Conservation (phyloP, 2,888 invertebrate genomes). For the Hypomecis atomaria region DNA sequence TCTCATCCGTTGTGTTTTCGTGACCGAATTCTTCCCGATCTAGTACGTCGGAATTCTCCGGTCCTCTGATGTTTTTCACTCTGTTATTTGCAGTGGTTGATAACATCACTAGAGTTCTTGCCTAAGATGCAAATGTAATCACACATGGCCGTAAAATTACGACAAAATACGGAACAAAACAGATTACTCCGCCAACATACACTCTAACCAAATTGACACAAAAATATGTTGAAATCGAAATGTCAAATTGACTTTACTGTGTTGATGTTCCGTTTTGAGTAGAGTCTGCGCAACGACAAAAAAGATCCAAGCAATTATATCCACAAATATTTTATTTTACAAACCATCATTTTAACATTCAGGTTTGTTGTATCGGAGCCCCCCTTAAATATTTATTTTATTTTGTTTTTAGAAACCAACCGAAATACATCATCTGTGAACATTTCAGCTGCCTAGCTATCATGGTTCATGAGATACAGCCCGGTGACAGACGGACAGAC, state of each 20-base stretch:
- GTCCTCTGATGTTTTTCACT: slow-evolving; percentile 85
- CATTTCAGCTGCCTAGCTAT: too few relatives aligned
- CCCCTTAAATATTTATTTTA: too few relatives aligned
- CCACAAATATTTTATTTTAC: too few relatives aligned
- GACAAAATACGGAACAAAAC: slow-evolving; percentile 75
- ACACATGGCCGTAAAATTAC: slow-evolving; percentile 79
- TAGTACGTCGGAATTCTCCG: slow-evolving; percentile 79
- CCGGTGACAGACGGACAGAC: too few relatives aligned
- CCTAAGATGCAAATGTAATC: slow-evolving; percentile 62
- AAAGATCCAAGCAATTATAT: too few relatives aligned
- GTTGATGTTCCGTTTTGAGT: neutral
- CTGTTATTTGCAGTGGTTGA: slow-evolving; percentile 87
- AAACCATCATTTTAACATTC: too few relatives aligned
- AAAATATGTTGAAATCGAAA: slow-evolving; percentile 5
- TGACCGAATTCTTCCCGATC: slow-evolving; percentile 75
- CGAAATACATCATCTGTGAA: too few relatives aligned
- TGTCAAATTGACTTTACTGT: slow-evolving; percentile 2
- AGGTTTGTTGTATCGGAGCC: too few relatives aligned
- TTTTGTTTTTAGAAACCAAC: too few relatives aligned
- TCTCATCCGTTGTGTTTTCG: slow-evolving; percentile 81
- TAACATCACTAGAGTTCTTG: slow-evolving; percentile 85
- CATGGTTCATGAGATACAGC: too few relatives aligned
- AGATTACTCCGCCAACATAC: slow-evolving; percentile 64
- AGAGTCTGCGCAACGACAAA: too few relatives aligned
- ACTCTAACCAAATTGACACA: slow-evolving; percentile 40